Evolutionary conservation across 2,797 vertebrate species (phyloP), one percentile per base, ranked within the genome.

Genomic region (Phoeniculus purpureus): DNA sequence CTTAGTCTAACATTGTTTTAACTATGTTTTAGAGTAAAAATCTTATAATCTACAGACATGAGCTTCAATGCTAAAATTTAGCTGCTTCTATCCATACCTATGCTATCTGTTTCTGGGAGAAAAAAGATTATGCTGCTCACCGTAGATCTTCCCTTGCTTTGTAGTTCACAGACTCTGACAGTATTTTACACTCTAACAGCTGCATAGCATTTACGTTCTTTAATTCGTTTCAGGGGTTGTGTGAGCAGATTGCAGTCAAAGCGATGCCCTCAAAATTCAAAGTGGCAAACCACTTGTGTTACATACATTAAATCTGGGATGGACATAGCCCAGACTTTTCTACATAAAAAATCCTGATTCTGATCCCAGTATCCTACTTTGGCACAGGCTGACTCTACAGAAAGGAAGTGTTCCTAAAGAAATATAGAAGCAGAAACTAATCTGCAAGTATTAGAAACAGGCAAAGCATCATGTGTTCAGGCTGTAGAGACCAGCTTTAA

Each of bases 201-300:
- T 91, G 85, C 59, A 45, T 1, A 34, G 43, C 34, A 68, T 32
- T 88, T 79, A 23, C 68, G 26, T 58, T 80, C 68, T 94, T 89
- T 92, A 91, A 92, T 76, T 90, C 74, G 72, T 64, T 92, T 88
- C 78, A 68, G 64, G 23, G 60, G 43, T 77, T 90, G 78, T 4
- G 3, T 86, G 91, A 92, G 75, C 67, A 93, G 91, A 95, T 77
- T 90, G 85, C 90, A 87, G 94, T 90, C 85, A 94, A 23, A 20
- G 34, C 74, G 88, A 85, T 76, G 76, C 56, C 70, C 66, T 92
- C 9, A 1, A 64, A 94, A 87, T 70, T 93, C 55, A 66, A 70
- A 66, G 52, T 81, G 73, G 66, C 66, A 92, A 91, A 85, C 81
- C 11, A 0, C 52, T 73, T 22, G 50, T 70, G 52, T 88, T 75